These are phyloP conservation scores for Sapayoa aenigma DNA, from an alignment of 2,113 vertebrate species.

Conservation along the genomic window DNA sequence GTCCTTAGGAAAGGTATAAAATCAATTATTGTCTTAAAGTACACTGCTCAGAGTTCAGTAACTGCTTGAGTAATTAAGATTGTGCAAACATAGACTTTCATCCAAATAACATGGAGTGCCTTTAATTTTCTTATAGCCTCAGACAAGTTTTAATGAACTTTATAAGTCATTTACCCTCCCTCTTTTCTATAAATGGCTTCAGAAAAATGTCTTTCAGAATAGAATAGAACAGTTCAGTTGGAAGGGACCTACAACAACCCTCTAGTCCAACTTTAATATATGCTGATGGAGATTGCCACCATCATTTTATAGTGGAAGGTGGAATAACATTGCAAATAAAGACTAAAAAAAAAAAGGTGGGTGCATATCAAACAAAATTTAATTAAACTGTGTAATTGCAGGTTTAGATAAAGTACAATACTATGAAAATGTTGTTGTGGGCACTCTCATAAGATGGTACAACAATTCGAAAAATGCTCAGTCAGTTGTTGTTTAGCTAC, in stretches of 20 bases:
- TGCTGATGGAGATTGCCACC: background rate
- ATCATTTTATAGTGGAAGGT: background rate
- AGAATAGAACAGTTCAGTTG: background rate
- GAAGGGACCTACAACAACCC: background rate
- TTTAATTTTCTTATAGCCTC: background rate
- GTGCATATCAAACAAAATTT: background rate
- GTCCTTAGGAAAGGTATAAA: background rate
- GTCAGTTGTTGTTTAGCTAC: background rate
- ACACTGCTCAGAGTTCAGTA: background rate
- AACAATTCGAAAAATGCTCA: background rate
- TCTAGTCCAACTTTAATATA: background rate
- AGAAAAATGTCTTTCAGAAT: background rate
- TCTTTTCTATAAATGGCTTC: background rate
- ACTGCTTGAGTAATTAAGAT: background rate
- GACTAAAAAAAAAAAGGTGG: background rate
- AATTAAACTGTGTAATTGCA: background rate
- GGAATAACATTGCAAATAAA: background rate
- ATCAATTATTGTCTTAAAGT: background rate
- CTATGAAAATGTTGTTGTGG: background rate
- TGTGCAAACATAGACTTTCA: background rate
- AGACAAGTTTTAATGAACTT: background rate
- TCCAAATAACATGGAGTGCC: background rate
- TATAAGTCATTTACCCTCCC: rapidly evolving
- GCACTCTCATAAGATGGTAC: background rate
- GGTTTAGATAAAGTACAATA: background rate